Conservation (phyloP, 1,140 invertebrate genomes). For the Diabrotica virgifera region DNA sequence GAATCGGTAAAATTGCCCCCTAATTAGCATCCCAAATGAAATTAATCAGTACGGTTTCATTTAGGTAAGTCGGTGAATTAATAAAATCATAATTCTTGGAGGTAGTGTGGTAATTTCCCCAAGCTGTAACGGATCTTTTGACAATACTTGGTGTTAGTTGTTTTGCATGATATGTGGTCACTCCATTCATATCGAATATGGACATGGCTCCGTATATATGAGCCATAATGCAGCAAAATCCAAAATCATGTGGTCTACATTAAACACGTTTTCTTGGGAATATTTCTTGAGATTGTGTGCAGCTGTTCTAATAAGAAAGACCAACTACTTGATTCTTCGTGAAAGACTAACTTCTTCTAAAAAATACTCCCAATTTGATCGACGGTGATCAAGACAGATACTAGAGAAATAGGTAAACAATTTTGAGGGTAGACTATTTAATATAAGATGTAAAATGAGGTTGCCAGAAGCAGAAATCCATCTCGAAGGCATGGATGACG, state of each 20-base stretch:
- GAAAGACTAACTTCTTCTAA: slow-evolving; percentile 48
- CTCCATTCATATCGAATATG: slow-evolving; percentile 59
- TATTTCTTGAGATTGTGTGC: slow-evolving; percentile 57
- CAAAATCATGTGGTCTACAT: slow-evolving; percentile 56
- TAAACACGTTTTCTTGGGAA: slow-evolving; percentile 58
- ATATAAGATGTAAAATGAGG: no score
- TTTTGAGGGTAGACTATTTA: no score
- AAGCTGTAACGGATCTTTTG: slow-evolving; percentile 58
- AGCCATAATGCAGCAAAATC: slow-evolving; percentile 53
- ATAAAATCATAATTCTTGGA: slow-evolving; percentile 68
- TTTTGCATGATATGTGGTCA: slow-evolving; percentile 58
- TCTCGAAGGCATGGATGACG: no score
- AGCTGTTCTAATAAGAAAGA: slow-evolving; percentile 57
- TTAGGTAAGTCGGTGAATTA: slow-evolving; percentile 66
- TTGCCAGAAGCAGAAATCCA: no score
- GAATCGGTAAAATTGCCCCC: no score
- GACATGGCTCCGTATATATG: slow-evolving; percentile 59
- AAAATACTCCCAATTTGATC: slow-evolving; percentile 57
- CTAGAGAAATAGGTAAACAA: no score
- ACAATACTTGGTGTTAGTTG: slow-evolving; percentile 59
- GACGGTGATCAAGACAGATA: no score
- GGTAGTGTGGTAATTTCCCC: slow-evolving; percentile 69
- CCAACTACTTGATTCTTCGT: slow-evolving; percentile 53
- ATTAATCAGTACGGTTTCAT: no score
- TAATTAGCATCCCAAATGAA: no score